Evolutionary conservation across 2,113 vertebrate genomes (phyloP), one percentile per base, ranked within the genome.

Genomic region (Hucho hucho): DNA sequence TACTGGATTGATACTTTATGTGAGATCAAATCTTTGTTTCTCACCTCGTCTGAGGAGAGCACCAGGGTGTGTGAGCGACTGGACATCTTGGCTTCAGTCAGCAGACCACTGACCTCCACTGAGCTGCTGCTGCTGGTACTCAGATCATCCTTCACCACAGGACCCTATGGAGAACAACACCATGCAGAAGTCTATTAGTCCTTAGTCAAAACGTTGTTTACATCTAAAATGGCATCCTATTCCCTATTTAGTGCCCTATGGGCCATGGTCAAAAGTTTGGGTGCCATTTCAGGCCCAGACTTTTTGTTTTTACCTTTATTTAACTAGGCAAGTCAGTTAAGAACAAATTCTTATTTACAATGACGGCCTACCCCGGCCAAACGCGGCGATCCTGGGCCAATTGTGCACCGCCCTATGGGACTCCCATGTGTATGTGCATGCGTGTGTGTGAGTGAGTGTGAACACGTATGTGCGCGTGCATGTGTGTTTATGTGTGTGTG

Each of bases 111-210:
- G 88, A 98, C 74, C 81, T 98, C 97, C 77, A 94, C 94, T 0
- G 97, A 98, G 84, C 96, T 97, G 72, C 94, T 93, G 83, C 96
- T 98, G 92, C 97, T 98, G 85, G 93, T 92, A 20, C 96, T 98
- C 91, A 96, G 93, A 81, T 97, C 96, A 59, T 98, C 95, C 0
- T 87, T 95, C 84, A 93, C 83, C 1, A 90, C 76, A 24, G 96
- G 95, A 71, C 92, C 96, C 97, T 99, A 90, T 73, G 79, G 86
- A 84, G 58, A 37, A 14, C 73, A 9, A 80, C 67, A 69, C 20
- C 32, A 7, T n/a, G 28, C 24, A 29, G 24, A 66, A 22, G 24
- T 16, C n/a, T 22, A 11, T 63, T 22, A 63, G n/a, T 12, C 24
- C 26, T 26, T 20, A 16, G 26, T 26, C 25, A 29, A 66, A 61